Evolutionary conservation across 2,113 vertebrate genomes (phyloP).

Genomic region (Pteropus alecto): DNA sequence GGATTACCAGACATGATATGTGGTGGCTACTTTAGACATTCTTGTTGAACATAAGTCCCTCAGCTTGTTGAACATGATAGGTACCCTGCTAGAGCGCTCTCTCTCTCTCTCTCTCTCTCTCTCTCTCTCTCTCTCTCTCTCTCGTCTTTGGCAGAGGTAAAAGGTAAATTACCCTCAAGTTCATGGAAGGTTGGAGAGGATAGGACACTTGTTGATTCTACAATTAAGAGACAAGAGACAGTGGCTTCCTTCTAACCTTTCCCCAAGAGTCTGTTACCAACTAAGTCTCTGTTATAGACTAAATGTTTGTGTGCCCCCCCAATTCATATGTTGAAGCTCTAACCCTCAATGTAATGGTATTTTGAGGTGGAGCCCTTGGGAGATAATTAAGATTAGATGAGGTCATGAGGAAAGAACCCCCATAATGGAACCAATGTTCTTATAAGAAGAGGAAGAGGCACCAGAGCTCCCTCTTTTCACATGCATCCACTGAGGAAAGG

Average conservation of each 20-base stretch:
- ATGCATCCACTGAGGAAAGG: background rate
- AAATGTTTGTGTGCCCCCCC: background rate
- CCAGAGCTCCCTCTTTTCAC: background rate
- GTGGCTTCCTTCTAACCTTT: background rate
- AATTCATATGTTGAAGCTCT: background rate
- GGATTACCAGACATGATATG: background rate
- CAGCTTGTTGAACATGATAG: background rate
- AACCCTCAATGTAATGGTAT: background rate
- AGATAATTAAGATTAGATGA: background rate
- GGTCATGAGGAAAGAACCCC: background rate
- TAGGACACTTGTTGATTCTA: background rate
- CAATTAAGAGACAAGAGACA: background rate
- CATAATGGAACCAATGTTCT: background rate
- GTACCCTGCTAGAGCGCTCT: background rate
- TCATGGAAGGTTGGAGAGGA: background rate
- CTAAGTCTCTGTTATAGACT: background rate
- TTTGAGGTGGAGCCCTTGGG: background rate
- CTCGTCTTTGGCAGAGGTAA: background rate
- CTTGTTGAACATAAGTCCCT: background rate
- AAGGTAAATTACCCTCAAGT: background rate
- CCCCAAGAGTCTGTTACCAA: background rate
- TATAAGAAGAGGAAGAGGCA: background rate
- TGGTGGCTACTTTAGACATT: background rate
- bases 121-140: background rate
- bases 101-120: background rate